These are phyloP conservation scores for Lophius americanus DNA, from an alignment of 2,797 vertebrate genomes.

Conservation along the genomic window DNA sequence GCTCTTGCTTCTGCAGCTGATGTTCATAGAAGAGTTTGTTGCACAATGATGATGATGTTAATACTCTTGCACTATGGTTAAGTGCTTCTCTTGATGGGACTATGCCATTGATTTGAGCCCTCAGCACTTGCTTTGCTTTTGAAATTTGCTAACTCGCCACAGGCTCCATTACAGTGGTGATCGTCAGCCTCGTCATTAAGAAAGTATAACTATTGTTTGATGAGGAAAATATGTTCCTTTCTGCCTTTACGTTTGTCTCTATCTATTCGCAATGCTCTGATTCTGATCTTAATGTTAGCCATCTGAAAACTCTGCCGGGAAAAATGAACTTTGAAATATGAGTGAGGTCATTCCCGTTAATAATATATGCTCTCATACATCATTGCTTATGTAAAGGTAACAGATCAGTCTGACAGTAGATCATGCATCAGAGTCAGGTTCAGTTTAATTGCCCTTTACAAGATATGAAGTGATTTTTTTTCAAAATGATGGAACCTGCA, in stretches of 20 bases:
- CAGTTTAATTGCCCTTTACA: conserved; percentile 25
- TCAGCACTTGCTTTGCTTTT: conserved; percentile 34
- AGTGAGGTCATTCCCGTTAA: conserved; percentile 33
- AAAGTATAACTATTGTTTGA: conserved; percentile 33
- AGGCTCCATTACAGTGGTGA: conserved; percentile 54
- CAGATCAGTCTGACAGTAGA: conserved; percentile 5
- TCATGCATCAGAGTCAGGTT: conserved; percentile 8
- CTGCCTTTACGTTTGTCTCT: conserved; percentile 8
- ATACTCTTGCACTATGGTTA: conserved; percentile 21
- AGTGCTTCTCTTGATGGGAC: conserved; percentile 41
- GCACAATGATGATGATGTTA: conserved; percentile 18
- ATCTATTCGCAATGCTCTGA: conserved; percentile 45
- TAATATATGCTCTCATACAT: conserved; percentile 12
- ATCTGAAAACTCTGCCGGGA: conserved; percentile 8
- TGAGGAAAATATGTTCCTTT: conserved; percentile 28
- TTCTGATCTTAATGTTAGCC: conserved; percentile 49
- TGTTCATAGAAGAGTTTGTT: conserved; percentile 15
- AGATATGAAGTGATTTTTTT: conserved; percentile 4
- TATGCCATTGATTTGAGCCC: conserved; percentile 50
- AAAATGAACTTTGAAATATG: conserved; percentile 32
- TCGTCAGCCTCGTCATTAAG: conserved; percentile 68
- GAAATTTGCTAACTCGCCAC: conserved; percentile 56
- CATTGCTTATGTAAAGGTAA: conserved; percentile 13
- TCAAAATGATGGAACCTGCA: conserved; percentile 9
- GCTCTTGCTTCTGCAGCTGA: conserved; percentile 14